phyloP scores from a whole-genome alignment of 1,140 invertebrate genomes.

The Cepaea nemoralis region DNA sequence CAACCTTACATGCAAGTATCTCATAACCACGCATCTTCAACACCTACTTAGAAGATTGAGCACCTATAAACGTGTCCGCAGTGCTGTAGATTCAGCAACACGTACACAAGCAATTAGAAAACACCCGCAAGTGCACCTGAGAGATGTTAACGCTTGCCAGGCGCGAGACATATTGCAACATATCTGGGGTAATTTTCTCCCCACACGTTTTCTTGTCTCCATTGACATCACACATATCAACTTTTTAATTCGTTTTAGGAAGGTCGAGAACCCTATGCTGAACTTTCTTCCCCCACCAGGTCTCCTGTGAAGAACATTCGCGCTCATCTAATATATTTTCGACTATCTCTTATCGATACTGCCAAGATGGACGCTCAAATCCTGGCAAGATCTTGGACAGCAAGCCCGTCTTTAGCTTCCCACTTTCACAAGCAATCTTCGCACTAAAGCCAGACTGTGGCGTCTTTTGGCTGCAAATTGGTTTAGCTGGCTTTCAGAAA shows the following conservation, averaged over 20 bases:
- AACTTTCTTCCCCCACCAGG: background rate
- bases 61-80: too few relatives aligned
- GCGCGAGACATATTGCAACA: background rate
- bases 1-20: too few relatives aligned
- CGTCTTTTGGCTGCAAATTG: constrained; percentile 5
- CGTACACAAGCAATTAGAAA: too few relatives aligned
- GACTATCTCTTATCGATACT: background rate
- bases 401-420: background rate
- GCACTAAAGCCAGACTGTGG: background rate
- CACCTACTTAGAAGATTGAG: too few relatives aligned
- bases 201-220: background rate
- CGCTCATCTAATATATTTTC: constrained; percentile 14
- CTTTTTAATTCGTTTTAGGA: background rate
- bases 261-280: background rate
- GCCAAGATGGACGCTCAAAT: constrained; percentile 1
- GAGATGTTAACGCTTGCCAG: too few relatives aligned
- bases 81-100: too few relatives aligned
- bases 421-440: constrained; percentile 1
- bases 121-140: too few relatives aligned
- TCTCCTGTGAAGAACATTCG: background rate
- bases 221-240: background rate
- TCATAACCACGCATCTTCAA: too few relatives aligned
- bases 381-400: background rate
- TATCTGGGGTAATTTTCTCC: background rate
- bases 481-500: background rate